phyloP scores from a whole-genome alignment of 2,113 vertebrate species.

The Entelurus aequoreus region DNA sequence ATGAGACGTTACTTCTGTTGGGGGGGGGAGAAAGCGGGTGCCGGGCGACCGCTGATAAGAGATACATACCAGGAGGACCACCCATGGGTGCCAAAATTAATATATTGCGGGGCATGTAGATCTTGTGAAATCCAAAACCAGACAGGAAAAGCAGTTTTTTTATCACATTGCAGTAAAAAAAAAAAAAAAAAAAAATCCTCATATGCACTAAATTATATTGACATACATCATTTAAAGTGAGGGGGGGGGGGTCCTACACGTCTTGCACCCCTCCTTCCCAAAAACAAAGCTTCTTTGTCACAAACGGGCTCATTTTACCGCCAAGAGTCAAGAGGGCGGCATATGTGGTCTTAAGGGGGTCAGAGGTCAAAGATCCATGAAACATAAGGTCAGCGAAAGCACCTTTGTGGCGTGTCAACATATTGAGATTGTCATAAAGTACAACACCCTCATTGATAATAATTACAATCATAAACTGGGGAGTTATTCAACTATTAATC shows the following conservation, averaged over 20 bases:
- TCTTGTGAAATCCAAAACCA: too few relatives aligned
- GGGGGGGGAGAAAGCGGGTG: too few relatives aligned
- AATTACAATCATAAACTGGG: too few relatives aligned
- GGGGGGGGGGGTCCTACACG: slow-evolving; percentile 5
- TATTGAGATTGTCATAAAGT: slow-evolving; percentile 81
- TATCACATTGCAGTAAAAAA: not conserved
- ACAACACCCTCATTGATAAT: slow-evolving; percentile 21
- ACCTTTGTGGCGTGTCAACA: slow-evolving; percentile 81
- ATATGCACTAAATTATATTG: slow-evolving; percentile 21
- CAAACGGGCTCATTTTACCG: slow-evolving; percentile 72
- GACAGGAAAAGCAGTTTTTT: too few relatives aligned
- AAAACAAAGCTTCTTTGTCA: slow-evolving; percentile 77
- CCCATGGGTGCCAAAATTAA: too few relatives aligned
- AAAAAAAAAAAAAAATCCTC: too few relatives aligned
- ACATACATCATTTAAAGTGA: slow-evolving; percentile 25
- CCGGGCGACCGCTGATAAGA: too few relatives aligned
- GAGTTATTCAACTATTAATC: not conserved
- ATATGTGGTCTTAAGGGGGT: slow-evolving; percentile 84
- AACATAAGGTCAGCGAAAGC: slow-evolving; percentile 77
- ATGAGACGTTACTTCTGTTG: too few relatives aligned
- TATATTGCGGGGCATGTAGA: too few relatives aligned
- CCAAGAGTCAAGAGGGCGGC: slow-evolving; percentile 69
- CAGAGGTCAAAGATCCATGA: slow-evolving; percentile 84
- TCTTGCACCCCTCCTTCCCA: slow-evolving; percentile 19
- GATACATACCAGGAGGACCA: too few relatives aligned